These are phyloP conservation scores for Spodoptera littoralis DNA, from an alignment of 2,888 invertebrate species.

Conservation along the genomic window DNA sequence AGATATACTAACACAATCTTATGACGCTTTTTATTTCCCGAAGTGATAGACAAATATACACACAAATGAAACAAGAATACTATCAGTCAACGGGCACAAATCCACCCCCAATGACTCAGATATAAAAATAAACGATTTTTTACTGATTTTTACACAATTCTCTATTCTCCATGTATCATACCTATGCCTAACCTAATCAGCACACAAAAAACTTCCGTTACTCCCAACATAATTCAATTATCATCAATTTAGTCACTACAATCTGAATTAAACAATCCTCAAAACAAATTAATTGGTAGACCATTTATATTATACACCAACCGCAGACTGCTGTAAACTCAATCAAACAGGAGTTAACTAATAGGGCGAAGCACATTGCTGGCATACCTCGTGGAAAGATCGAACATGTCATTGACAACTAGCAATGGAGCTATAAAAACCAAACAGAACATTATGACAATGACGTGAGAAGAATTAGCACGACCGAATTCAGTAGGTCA, in stretches of 20 bases:
- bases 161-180: no score
- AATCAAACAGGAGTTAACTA: slow-evolving; percentile 11
- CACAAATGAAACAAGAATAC: no score
- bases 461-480: slow-evolving; percentile 51
- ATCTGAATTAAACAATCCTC: not conserved
- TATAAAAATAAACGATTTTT: no score
- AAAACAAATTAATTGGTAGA: slow-evolving; percentile 1
- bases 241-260: not conserved
- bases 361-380: slow-evolving; percentile 25
- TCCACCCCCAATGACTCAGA: no score
- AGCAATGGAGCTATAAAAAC: slow-evolving; percentile 42
- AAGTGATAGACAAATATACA: no score
- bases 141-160: no score
- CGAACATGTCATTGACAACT: slow-evolving; percentile 34
- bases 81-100: no score
- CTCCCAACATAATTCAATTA: not conserved
- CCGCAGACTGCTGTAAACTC: not conserved
- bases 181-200: no score
- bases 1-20: no score
- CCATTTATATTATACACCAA: not conserved
- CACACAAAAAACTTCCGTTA: no score
- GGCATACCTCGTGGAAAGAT: slow-evolving; percentile 4
- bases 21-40: no score
- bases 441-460: slow-evolving; percentile 46
- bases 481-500: slow-evolving; percentile 50